Evolutionary conservation across 2,888 invertebrate species (phyloP).

Genomic region (Dasysyrphus tricinctus): DNA sequence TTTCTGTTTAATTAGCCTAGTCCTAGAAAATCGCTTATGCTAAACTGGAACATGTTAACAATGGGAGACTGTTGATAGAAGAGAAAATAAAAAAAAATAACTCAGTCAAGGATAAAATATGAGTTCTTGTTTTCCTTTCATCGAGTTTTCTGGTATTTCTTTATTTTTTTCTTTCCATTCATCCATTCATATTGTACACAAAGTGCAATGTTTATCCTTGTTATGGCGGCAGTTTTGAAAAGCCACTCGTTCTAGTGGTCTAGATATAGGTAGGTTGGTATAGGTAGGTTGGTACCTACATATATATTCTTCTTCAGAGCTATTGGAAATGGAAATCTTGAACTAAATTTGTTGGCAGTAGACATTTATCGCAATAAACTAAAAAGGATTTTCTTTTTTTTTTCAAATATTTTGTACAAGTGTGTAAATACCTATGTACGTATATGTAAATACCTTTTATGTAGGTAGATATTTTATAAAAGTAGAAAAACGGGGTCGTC

Average conservation of each 20-base stretch:
- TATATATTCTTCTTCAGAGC: not conserved
- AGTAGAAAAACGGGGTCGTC: constrained; percentile 37
- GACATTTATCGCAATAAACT: constrained; percentile 33
- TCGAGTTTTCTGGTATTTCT: constrained; percentile 11
- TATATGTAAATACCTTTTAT: not conserved
- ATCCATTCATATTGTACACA: constrained; percentile 9
- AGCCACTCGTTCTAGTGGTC: constrained; percentile 64
- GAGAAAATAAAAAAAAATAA: not conserved
- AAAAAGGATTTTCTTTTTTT: constrained; percentile 23
- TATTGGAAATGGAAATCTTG: constrained; percentile 57
- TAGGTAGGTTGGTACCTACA: not conserved
- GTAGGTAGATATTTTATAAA: not conserved
- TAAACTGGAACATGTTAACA: constrained; percentile 45
- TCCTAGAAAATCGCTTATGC: constrained; percentile 38
- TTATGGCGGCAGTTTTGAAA: constrained; percentile 52
- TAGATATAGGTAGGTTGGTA: constrained; percentile 25
- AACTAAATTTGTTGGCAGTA: constrained; percentile 52
- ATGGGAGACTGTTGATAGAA: constrained; percentile 3
- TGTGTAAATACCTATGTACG: not conserved
- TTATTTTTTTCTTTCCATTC: not conserved
- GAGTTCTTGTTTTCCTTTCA: constrained; percentile 27
- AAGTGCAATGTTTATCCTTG: constrained; percentile 59
- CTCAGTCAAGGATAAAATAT: constrained; percentile 51
- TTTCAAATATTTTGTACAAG: not conserved
- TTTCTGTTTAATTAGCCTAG: constrained; percentile 55